Base-by-base conservation (phyloP, 2,888 invertebrate genomes). In the Saturnia pavonia region DNA sequence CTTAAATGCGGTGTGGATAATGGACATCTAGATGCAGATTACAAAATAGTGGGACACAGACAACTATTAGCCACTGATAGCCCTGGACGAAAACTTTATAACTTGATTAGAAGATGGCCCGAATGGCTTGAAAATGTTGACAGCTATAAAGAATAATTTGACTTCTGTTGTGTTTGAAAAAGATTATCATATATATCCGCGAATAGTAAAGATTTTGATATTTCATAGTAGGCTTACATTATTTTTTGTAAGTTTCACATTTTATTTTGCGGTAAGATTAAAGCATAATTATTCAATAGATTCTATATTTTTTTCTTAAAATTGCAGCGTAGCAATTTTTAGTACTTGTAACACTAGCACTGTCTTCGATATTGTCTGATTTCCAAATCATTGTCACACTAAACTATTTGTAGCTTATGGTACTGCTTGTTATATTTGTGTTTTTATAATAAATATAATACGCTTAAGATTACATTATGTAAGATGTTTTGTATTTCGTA, bases 31-130 rank as follows among this genome's bases (percentile, higher is more conserved):
- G 82, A 88, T 2, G 77, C 89, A 0, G 85, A 95, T 76, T 96
- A 95, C 79, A 92, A 94, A 60, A 82, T 97, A 67, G 91, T 96
- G 7, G 96, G 95, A 0, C 96, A 96, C 78, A 87, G 94, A 60
- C 94, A 95, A 75, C 86, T 94, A 1, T 77, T 80, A 0, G 81
- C 84, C 8, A 90, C 89, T 0, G 80, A 86, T 68, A 94, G 94
- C 71, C 95, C 94, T 0, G 95, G 94, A 0, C 77, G 87, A 7
- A 86, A 90, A 69, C 80, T 95, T 0, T 94, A 90, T 77, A 84
- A 80, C 11, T 87, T 90, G 69, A 92, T 95, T 34, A 87, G 93
- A 70, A 77, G 82, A 0, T 95, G 94, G 94, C 88, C 94, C 0
- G 86, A 94, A 43, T 95, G 89, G 87, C 74, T 88, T 14, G 86